A percentile compares a stretch with the other conserved stretches of the same genome.
These are phyloP conservation scores for Neelides folsomi DNA, from an alignment of 2,888 invertebrate species.

Conservation along the genomic window DNA sequence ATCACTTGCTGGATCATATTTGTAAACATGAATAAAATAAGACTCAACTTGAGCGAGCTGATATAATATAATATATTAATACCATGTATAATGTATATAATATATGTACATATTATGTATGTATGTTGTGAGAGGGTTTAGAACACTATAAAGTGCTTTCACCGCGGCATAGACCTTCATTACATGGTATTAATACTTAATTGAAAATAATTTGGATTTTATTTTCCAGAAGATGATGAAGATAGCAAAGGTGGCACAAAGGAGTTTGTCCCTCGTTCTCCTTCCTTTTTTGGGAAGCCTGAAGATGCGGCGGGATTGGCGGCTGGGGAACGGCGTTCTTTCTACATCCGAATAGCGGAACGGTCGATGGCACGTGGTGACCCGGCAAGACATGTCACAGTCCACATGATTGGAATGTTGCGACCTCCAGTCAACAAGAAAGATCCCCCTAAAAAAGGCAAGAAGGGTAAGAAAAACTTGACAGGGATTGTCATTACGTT, in stretches of 20 bases:
- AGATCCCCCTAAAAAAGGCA: slow-evolving; percentile 29
- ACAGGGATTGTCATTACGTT: neutral
- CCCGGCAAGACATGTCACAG: slow-evolving; percentile 55
- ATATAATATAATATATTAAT: no score
- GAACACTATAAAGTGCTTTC: neutral
- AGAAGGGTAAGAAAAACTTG: slow-evolving; percentile 24
- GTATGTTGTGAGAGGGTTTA: no score
- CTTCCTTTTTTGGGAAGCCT: slow-evolving; percentile 32
- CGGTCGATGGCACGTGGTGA: slow-evolving; percentile 59
- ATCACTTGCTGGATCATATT: no score
- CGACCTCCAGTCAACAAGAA: slow-evolving; percentile 30
- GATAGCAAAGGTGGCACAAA: slow-evolving; percentile 14
- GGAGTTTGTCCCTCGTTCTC: slow-evolving; percentile 33
- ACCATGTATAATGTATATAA: no score
- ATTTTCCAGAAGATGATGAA: slow-evolving; percentile 16
- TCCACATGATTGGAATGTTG: slow-evolving; percentile 54
- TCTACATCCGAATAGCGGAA: slow-evolving; percentile 41
- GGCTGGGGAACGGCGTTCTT: slow-evolving; percentile 39
- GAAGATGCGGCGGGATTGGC: slow-evolving; percentile 33
- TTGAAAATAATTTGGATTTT: no score
- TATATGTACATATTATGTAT: no score
- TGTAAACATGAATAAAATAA: no score
- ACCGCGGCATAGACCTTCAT: neutral
- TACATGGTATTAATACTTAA: neutral
- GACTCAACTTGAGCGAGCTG: no score